Evolutionary conservation across 2,888 invertebrate genomes (phyloP), one percentile per base, ranked within the genome.

Genomic region (Hirtodrosophila duncani): DNA sequence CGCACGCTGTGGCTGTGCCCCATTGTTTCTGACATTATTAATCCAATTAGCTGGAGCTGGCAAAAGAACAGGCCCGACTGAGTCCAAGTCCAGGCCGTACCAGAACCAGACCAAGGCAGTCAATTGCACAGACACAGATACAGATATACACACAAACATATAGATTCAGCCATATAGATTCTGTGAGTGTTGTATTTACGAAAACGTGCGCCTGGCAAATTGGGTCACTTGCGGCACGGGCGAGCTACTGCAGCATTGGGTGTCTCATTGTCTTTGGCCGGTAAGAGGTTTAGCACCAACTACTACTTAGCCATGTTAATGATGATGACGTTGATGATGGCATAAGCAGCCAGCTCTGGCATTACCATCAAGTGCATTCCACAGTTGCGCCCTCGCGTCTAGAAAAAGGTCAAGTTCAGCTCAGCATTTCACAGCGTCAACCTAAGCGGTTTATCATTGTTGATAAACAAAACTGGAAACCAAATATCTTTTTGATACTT

Each of bases 1-100:
- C 45, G 53, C 30, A 26, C 9, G 41, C 23, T 4, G 11, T 5
- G 2, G 9, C 33, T 7, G 33, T 57, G 63, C 61, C 62, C 64
- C 71, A 72, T 71, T 72, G 71, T 71, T 59, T 59, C 69, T 72
- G 69, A 67, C 75, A 69, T 72, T 72, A 72, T 69, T 72, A 72
- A 72, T 72, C 72, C 72, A 72, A 72, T 72, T 72, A 72, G 57
- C 10, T 17, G 17, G 27, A 50, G 36, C 55, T 51, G 53, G 67
- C 68, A 49, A 59, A 63, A 72, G 72, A 72, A 75, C 67, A 62
- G 48, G 37, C 50, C 11, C 20, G 62, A 33, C 58, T 46, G 46
- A 30, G 16, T 16, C 30, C n/a, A 30, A 16, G 30, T 55, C 45
- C 50, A 10, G 55, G 38, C 49, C 43, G 31, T 34, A 41, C 43